Conservation (phyloP, 2,888 invertebrate species). For the Schizaphis graminum region DNA sequence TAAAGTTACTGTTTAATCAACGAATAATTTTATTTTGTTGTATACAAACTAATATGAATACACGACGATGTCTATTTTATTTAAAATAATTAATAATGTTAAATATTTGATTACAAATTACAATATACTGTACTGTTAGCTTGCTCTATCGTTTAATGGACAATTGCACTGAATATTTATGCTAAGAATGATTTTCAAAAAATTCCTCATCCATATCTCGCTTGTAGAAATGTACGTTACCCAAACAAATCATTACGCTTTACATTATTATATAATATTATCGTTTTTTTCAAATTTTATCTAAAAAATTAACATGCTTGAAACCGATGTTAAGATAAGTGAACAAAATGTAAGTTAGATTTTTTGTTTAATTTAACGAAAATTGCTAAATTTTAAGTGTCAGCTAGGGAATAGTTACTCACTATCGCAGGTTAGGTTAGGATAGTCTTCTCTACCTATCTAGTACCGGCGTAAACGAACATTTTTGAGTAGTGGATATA, state of each 20-base stretch:
- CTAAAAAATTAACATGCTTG: not conserved
- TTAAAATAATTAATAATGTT: not conserved
- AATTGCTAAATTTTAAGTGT: not conserved
- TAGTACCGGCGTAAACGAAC: not conserved
- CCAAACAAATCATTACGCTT: not conserved
- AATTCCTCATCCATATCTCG: not conserved
- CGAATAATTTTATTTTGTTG: not conserved
- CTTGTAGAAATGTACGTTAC: not conserved
- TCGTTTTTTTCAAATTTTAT: not conserved
- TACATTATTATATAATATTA: not conserved
- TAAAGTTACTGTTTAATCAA: not conserved
- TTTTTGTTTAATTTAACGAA: not conserved
- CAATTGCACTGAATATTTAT: not conserved
- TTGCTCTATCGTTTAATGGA: not conserved
- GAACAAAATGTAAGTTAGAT: not conserved
- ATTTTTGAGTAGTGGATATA: too few relatives aligned
- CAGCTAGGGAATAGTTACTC: not conserved
- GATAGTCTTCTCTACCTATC: not conserved
- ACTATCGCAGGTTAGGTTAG: too few relatives aligned
- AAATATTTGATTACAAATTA: not conserved
- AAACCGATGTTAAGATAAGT: not conserved
- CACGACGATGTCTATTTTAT: not conserved
- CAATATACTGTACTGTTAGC: not conserved
- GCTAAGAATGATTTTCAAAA: not conserved
- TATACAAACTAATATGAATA: not conserved